Conservation (phyloP, 2,797 vertebrate species). For the Sternotherus odoratus region DNA sequence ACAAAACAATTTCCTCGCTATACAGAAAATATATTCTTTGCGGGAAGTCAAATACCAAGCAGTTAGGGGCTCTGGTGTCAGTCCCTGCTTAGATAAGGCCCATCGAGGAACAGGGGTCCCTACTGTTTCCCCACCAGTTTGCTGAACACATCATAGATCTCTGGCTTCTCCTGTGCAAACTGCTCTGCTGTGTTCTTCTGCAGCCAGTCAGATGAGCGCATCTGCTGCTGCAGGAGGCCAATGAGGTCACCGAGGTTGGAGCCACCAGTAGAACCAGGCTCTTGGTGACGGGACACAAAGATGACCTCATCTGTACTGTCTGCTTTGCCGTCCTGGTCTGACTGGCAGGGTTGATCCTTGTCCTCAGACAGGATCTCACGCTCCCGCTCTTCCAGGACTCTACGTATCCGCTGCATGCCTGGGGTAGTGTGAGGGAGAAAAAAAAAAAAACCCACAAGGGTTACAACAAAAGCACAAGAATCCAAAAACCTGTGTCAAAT, state of each 20-base stretch:
- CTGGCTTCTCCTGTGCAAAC: constrained; percentile 84
- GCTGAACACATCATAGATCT: constrained; percentile 73
- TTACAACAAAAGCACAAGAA: neutral
- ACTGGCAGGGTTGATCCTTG: constrained; percentile 68
- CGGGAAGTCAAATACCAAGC: constrained; percentile 33
- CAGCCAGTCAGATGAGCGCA: constrained; percentile 89
- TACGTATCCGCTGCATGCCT: constrained; percentile 91
- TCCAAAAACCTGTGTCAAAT: neutral
- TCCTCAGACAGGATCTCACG: constrained; percentile 58
- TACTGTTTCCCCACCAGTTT: constrained; percentile 73
- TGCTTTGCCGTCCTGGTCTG: constrained; percentile 66
- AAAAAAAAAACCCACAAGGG: neutral
- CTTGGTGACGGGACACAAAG: constrained; percentile 76
- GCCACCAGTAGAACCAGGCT: constrained; percentile 52
- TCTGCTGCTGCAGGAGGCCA: constrained; percentile 89
- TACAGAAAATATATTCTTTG: constrained; percentile 71
- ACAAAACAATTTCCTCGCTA: constrained; percentile 62
- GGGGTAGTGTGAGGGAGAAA: neutral
- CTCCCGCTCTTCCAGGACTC: constrained; percentile 82
- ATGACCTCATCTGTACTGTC: constrained; percentile 77
- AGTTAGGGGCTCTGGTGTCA: neutral
- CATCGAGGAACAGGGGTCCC: neutral
- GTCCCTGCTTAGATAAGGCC: neutral
- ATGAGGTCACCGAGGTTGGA: constrained; percentile 86
- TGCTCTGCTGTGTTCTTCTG: constrained; percentile 86